These are phyloP conservation scores for Actinia equina DNA, from an alignment of 64 coral and sea anemone genomes.

Conservation along the genomic window DNA sequence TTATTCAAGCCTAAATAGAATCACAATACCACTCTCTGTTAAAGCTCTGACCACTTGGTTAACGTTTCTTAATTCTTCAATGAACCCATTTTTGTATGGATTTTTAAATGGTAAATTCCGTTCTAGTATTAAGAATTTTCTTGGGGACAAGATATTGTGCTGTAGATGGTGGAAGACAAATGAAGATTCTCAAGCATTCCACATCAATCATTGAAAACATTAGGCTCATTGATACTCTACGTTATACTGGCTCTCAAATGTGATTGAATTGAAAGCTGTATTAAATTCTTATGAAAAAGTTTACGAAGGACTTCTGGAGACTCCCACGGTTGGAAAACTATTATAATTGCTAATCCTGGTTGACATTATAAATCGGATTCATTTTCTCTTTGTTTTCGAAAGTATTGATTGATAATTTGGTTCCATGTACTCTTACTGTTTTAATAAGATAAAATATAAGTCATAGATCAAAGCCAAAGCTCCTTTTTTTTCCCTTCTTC, in stretches of 20 bases:
- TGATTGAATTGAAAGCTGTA: not conserved
- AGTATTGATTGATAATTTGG: not conserved
- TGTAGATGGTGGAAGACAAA: constrained; percentile 31
- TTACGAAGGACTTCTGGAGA: not conserved
- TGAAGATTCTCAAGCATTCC: constrained; percentile 18
- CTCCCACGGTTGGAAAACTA: not conserved
- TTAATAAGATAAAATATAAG: not conserved
- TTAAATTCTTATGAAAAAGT: not conserved
- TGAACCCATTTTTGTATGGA: constrained; percentile 85
- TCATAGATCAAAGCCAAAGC: not conserved
- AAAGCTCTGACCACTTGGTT: constrained; percentile 63
- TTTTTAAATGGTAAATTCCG: constrained; percentile 83
- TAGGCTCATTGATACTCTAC: too few species aligned
- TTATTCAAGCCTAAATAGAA: constrained; percentile 58
- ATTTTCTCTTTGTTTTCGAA: not conserved
- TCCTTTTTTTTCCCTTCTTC: not conserved
- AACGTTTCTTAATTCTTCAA: constrained; percentile 75
- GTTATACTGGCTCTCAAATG: not conserved
- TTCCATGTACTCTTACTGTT: not conserved
- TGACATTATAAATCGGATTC: not conserved
- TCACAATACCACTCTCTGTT: constrained; percentile 45
- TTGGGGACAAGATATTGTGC: constrained; percentile 50
- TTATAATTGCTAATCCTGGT: not conserved
- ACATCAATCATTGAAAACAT: constrained; percentile 12
- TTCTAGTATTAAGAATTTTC: constrained; percentile 44